Evolutionary conservation across 2,797 vertebrate genomes (phyloP), one percentile per base, ranked within the genome.

Genomic region (Danio jaintianensis): DNA sequence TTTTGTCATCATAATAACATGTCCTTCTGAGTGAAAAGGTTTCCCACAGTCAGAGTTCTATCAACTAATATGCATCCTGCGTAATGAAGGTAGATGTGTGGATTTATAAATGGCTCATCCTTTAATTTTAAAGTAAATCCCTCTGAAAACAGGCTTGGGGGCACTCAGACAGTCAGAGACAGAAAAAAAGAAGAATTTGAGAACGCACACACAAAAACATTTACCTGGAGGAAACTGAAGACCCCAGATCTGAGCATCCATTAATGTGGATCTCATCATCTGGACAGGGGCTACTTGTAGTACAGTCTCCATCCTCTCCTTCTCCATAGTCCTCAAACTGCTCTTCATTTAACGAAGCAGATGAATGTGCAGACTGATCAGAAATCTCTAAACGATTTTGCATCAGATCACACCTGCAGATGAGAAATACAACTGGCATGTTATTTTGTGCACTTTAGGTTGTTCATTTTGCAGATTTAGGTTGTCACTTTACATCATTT

Each of bases 251-350:
- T 0, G 97, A 98, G 91, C 91, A 96, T 42, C 94, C 94, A 68
- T 98, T 97, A 85, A 94, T 96, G 78, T 96, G 95, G 59, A 92
- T 93, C 87, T 99, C 98, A 79, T 98, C 96, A 15, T 97, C 96
- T 0, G 93, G 95, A 79, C 95, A 95, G 64, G 97, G 96, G 90
- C 97, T 98, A 92, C 95, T 95, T 85, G 96, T 95, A 85, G 89
- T 91, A 89, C 94, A 98, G 88, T 99, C 97, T 48, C 94, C 94
- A 6, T 98, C 97, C 16, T 97, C 96, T 15, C 95, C 96, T 89
- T 96, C 97, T 15, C 98, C 98, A 64, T 98, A 98, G 91, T 99
- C 98, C 91, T 98, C 98, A 90, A 98, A 99, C 89, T 99, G 98
- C 79, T 98, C 97, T 93, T 99, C 97, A n/a, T 94, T 97, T 86